Evolutionary conservation across 2,888 invertebrate species (phyloP).

Genomic region (Trissoscelio sp.): DNA sequence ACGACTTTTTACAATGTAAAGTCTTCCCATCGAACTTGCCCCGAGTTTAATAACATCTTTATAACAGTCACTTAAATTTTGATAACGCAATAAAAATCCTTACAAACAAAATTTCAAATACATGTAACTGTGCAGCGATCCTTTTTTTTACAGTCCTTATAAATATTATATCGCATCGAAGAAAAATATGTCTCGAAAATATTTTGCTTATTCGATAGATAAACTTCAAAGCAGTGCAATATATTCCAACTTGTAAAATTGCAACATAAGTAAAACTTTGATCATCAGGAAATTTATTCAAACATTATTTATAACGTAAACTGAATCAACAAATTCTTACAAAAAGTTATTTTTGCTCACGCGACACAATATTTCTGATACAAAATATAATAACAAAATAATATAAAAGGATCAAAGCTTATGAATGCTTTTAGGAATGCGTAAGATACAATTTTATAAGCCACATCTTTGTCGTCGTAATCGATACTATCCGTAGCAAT

Average conservation of each 20-base stretch:
- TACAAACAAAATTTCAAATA: too few species aligned
- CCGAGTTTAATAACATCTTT: background rate
- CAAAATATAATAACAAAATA: background rate
- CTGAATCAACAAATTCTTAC: constrained; percentile 1
- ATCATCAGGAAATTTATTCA: constrained; percentile 4
- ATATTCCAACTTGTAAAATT: constrained; percentile 12
- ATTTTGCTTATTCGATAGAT: constrained; percentile 29
- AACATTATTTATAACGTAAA: constrained; percentile 9
- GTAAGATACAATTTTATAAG: constrained; percentile 19
- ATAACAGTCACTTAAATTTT: too few species aligned
- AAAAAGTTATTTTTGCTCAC: too few species aligned
- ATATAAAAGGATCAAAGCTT: constrained; percentile 17
- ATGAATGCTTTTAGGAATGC: constrained; percentile 17
- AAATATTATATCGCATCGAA: constrained; percentile 3
- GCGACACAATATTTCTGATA: too few species aligned
- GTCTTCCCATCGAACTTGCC: background rate
- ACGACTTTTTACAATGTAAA: constrained; percentile 7
- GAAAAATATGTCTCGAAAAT: constrained; percentile 14
- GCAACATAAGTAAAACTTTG: constrained; percentile 20
- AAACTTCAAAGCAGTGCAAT: constrained; percentile 16
- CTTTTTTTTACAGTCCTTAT: too few species aligned
- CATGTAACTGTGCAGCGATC: too few species aligned
- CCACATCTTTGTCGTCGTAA: constrained; percentile 3
- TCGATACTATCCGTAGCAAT: constrained; percentile 14
- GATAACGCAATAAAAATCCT: too few species aligned